These are phyloP conservation scores for Xestia sexstrigata DNA, from an alignment of 2,888 invertebrate species.

Conservation along the genomic window DNA sequence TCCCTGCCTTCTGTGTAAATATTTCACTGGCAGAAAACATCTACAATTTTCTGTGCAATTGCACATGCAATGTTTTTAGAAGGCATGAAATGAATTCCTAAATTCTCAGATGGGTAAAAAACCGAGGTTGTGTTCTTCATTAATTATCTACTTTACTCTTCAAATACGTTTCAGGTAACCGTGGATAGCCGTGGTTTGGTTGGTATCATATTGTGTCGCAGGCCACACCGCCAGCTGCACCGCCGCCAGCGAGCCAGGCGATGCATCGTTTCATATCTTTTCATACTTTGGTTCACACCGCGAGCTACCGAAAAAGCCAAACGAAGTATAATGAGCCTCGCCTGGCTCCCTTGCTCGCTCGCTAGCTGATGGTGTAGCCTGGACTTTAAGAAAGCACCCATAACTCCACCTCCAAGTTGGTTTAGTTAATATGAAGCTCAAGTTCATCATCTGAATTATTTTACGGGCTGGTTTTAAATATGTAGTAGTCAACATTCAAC, in stretches of 20 bases:
- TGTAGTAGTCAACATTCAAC: background rate
- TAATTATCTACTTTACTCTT: background rate
- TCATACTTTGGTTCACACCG: too few species aligned
- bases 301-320: too few species aligned
- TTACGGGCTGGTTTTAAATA: background rate
- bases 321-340: too few species aligned
- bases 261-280: too few species aligned
- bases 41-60: too few species aligned
- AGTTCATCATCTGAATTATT: background rate
- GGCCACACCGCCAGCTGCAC: too few species aligned
- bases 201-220: background rate
- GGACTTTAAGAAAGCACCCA: background rate
- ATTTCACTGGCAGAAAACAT: background rate
- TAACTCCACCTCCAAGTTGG: background rate
- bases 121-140: too few species aligned
- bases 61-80: background rate
- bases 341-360: too few species aligned
- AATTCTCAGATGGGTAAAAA: background rate
- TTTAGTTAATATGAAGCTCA: background rate
- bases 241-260: too few species aligned
- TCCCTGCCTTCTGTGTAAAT: background rate
- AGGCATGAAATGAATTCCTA: background rate
- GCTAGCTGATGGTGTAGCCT: too few species aligned
- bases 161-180: background rate
- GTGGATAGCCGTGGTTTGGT: background rate